A percentile compares a stretch with the other conserved stretches of the same genome.
Conservation (phyloP, 2,797 vertebrate species). For the Urocyon cinereoargenteus region DNA sequence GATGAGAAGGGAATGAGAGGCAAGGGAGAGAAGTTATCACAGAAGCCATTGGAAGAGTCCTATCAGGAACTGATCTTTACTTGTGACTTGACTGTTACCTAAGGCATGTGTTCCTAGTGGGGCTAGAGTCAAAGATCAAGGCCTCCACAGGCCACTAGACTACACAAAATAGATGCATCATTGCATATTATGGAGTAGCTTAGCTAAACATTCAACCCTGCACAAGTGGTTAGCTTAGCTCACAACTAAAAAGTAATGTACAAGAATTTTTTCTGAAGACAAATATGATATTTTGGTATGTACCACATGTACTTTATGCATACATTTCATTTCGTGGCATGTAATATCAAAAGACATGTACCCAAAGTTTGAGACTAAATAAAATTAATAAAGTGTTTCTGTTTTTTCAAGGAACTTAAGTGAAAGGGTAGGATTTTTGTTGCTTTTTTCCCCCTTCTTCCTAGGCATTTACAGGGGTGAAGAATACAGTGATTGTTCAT, state of each 20-base stretch:
- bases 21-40: not conserved
- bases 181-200: not conserved
- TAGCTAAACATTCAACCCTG: not conserved
- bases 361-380: not conserved
- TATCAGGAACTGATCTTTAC: not conserved
- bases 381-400: not conserved
- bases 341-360: not conserved
- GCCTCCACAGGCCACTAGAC: no score
- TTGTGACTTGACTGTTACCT: not conserved
- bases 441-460: not conserved
- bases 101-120: not conserved
- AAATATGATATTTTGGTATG: not conserved
- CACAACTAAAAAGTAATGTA: not conserved
- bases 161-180: not conserved
- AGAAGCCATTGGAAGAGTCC: not conserved
- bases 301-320: not conserved
- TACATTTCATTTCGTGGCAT: not conserved
- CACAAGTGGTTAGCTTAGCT: not conserved
- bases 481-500: not conserved
- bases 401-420: not conserved
- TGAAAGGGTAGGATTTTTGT: not conserved
- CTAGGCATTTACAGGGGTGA: not conserved
- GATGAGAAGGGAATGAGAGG: not conserved
- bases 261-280: not conserved
- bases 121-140: not conserved